Evolutionary conservation across 2,888 invertebrate species (phyloP).

Genomic region (Oegoconia quadripuncta): DNA sequence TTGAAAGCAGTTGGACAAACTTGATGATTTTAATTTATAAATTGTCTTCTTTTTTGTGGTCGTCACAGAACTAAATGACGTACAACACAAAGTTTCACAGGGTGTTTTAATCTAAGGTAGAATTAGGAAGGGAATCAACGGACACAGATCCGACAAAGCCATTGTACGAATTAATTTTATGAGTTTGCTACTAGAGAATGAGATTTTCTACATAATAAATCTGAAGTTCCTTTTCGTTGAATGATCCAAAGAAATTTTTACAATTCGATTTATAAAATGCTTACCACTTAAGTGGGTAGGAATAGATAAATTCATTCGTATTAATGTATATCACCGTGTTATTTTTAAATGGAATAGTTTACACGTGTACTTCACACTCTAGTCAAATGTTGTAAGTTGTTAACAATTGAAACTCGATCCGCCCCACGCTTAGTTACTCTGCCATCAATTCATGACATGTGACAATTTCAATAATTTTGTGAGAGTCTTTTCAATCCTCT

Average conservation of each 20-base stretch:
- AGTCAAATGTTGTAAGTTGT: conserved; percentile 8
- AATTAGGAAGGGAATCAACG: conserved; percentile 55
- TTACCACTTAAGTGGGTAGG: conserved; percentile 5
- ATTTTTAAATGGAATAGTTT: conserved; percentile 1
- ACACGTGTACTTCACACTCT: not conserved
- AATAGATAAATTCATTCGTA: conserved; percentile 4
- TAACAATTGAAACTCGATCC: conserved; percentile 22
- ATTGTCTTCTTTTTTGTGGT: conserved; percentile 19
- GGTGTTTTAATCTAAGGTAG: conserved; percentile 76
- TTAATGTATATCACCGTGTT: conserved; percentile 5
- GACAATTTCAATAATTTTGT: conserved; percentile 12
- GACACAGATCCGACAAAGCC: conserved; percentile 16
- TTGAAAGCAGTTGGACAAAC: not conserved
- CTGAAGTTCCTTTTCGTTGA: not conserved
- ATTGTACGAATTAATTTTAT: not conserved
- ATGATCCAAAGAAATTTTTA: too few species aligned
- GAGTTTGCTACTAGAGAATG: not conserved
- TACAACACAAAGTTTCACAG: conserved; percentile 60
- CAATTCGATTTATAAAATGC: not conserved
- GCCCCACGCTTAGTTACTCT: conserved; percentile 26
- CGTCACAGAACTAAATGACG: conserved; percentile 34
- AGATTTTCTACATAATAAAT: not conserved
- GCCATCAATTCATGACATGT: conserved; percentile 15
- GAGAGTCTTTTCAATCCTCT: conserved; percentile 23
- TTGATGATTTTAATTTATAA: not conserved